Conservation (phyloP, 2,888 invertebrate species). For the Luperina nickerlii region DNA sequence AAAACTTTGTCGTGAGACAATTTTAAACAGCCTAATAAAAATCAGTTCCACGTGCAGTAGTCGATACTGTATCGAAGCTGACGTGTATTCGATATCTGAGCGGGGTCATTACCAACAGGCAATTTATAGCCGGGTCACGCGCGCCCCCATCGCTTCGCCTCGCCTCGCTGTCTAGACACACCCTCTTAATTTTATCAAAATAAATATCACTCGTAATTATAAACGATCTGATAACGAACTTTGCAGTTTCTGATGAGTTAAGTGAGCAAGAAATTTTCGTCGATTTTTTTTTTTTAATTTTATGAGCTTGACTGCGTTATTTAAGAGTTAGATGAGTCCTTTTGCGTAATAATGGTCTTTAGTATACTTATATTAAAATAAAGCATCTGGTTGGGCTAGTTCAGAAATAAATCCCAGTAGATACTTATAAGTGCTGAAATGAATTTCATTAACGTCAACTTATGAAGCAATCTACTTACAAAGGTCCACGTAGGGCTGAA, state of each 20-base stretch:
- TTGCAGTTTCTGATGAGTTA: slow-evolving; percentile 16
- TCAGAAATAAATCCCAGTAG: not conserved
- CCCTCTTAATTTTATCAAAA: slow-evolving; percentile 62
- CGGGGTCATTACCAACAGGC: slow-evolving; percentile 62
- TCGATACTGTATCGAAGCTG: slow-evolving; percentile 56
- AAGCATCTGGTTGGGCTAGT: not conserved
- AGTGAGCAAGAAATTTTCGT: not conserved
- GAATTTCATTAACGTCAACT: not conserved
- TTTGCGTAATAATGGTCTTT: not conserved
- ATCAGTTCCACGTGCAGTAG: slow-evolving; percentile 36
- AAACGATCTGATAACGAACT: slow-evolving; percentile 41
- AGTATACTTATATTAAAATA: not conserved
- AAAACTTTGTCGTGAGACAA: not conserved
- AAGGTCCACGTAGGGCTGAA: not conserved
- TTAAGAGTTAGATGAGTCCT: not conserved
- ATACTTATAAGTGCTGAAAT: not conserved
- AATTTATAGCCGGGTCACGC: slow-evolving; percentile 65
- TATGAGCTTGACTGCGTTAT: not conserved
- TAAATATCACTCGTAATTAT: slow-evolving; percentile 58
- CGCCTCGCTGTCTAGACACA: slow-evolving; percentile 63
- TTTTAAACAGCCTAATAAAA: slow-evolving; percentile 30
- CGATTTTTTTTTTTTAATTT: no score
- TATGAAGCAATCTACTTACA: not conserved
- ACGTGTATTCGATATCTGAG: slow-evolving; percentile 61
- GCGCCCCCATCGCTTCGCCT: slow-evolving; percentile 58